These are phyloP conservation scores for Petrocephalus microphthalmus DNA, from an alignment of 2,113 vertebrate species.

Conservation along the genomic window DNA sequence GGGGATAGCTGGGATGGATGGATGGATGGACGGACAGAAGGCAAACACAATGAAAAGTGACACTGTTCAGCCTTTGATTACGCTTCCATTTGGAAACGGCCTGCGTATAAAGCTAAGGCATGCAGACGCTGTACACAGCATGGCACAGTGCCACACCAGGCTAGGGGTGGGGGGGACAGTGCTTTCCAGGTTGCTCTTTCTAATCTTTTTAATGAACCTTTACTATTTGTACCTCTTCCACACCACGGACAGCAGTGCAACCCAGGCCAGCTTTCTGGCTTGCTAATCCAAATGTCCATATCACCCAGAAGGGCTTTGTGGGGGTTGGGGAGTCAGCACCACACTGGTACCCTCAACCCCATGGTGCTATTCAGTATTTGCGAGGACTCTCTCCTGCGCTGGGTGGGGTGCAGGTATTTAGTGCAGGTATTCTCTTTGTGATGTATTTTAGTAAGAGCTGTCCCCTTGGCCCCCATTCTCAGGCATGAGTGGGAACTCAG, in stretches of 20 bases:
- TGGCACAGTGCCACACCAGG: neutral
- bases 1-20: constrained; percentile 3
- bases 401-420: constrained; percentile 25
- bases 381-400: constrained; percentile 24
- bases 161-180: neutral
- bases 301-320: constrained; percentile 28
- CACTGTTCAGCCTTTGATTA: neutral
- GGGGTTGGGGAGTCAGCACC: constrained; percentile 53
- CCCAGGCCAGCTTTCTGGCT: neutral
- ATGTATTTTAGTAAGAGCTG: no score
- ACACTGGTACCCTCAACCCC: constrained; percentile 49
- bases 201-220: neutral
- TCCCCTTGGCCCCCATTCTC: no score
- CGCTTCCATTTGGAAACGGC: constrained; percentile 12
- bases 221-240: neutral
- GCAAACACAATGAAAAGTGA: no score
- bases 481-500: no score
- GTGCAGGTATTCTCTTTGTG: no score
- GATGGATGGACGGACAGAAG: neutral
- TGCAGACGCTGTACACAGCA: neutral
- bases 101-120: constrained; percentile 5
- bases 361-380: constrained; percentile 11
- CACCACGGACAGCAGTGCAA: neutral
- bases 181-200: neutral
- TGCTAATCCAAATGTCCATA: constrained; percentile 26